Base-by-base conservation (phyloP, 1,140 invertebrate species). In the Coptotermes formosanus region DNA sequence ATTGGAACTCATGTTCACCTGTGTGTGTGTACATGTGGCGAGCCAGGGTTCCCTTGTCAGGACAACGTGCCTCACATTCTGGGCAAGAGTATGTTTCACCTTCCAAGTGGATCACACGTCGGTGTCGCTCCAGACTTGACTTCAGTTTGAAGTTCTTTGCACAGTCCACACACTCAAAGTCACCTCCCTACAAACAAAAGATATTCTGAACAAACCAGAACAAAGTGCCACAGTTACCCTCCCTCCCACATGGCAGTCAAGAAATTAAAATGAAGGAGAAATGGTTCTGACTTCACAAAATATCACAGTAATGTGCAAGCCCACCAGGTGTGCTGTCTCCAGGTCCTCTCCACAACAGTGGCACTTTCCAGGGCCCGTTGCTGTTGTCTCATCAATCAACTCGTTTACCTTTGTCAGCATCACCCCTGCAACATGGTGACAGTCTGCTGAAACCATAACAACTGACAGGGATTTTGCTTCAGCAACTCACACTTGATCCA, bases 91-190 rank as follows among this genome's bases (percentile, higher is more conserved):
- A 91, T 21, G 90, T 89, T 25, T 92, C 91, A 75, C 89, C 91
- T 86, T 90, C 89, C 52, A 89, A 88, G 88, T 93, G 92, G 82
- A 92, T 90, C 44, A 92, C 89, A 84, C 91, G 89, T 59, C 88
- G 88, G 88, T 93, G 93, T 75, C 92, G 90, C 38, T 92, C 91
- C 32, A 93, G 87, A 85, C 91, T 92, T 7, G 90, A 89, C 86
- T 91, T 90, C 69, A 92, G 90, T 87, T 91, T 92, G 86, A 93
- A 93, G 9, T 90, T 90, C 89, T 94, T 94, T 52, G 91, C 91
- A 88, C 94, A 94, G 59, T 92, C 90, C 82, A 90, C 86, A 88
- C 93, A 93, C 86, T 91, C 88, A 87, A 90, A 91, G 59, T 92
- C 90, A n/a, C 92, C 92, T 85, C 88, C 89, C 92, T 92, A 84